Base-by-base conservation (phyloP, 2,797 vertebrate genomes). In the Fistularia commersonii region DNA sequence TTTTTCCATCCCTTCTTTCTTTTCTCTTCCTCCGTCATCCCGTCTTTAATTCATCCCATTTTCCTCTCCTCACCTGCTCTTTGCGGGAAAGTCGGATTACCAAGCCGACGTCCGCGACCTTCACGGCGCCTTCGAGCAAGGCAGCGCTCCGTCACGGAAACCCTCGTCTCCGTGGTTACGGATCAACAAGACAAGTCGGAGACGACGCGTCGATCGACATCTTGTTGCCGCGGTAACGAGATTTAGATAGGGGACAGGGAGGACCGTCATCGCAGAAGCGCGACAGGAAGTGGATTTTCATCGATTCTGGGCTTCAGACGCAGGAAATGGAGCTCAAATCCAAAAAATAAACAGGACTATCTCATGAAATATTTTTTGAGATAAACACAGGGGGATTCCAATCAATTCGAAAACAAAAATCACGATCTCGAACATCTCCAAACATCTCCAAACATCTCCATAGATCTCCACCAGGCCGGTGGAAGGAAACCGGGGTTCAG, bases 151-250 rank as follows among this genome's bases (percentile, higher is more conserved):
- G 12, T 41, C 48, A 9, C 38, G 47, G 51, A 55, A 3, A 9
- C 32, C 45, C 52, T 12, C 2, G 44, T 78, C 63, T 59, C 69
- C 45, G 33, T 79, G 74, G 69, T 61, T 61, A 81, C 66, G 1
- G 23, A 49, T 53, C 57, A 31, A 62, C 62, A 51, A 45, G 64
- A 74, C 73, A 74, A 40, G 61, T 68, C 53, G 66, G 69, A 57
- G 57, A 65, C 13, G 64, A 64, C 49, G 55, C 56, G 64, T 60
- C 55, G 47, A 70, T 72, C 77, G 72, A 77, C 79, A 75, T 69
- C 64, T 58, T 65, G 69, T 83, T 69, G 51, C 76, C 68, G 64
- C 50, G 41, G 76, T 47, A 52, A 74, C 61, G 1, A 45, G 45
- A 8, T n/a, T n/a, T n/a, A n/a, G n/a, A n/a, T n/a, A n/a, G n/a